phyloP scores from a whole-genome alignment of 2,888 invertebrate genomes.

The Cosmorhoe ocellata region DNA sequence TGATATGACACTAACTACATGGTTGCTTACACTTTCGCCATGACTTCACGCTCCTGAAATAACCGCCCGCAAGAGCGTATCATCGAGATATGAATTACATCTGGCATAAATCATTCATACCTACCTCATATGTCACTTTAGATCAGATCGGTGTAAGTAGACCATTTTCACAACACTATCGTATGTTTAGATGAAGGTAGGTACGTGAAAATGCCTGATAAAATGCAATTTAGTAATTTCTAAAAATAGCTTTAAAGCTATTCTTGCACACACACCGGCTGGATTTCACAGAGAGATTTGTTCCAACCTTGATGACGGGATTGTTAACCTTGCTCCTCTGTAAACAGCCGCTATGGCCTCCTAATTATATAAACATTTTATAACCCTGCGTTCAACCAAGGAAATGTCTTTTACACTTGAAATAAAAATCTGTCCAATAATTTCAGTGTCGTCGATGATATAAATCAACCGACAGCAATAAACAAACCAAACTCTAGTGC shows the following conservation, averaged over 20 bases:
- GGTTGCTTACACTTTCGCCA: constrained; percentile 69
- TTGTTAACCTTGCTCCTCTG: constrained; percentile 70
- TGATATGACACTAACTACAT: constrained; percentile 72
- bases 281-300: constrained; percentile 62
- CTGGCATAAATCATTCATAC: constrained; percentile 9
- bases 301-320: constrained; percentile 76
- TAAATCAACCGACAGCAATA: not conserved
- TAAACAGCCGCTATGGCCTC: constrained; percentile 63
- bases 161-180: constrained; percentile 1
- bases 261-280: constrained; percentile 53
- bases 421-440: no score
- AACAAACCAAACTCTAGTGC: constrained; percentile 3
- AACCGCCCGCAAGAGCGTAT: constrained; percentile 43
- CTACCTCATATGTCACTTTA: not conserved
- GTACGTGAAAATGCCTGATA: constrained; percentile 9
- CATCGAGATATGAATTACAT: constrained; percentile 15
- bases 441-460: no score
- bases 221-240: constrained; percentile 26
- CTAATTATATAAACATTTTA: constrained; percentile 48
- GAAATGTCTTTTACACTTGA: not conserved
- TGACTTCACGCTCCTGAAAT: constrained; percentile 76
- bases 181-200: no score
- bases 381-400: constrained; percentile 37
- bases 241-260: constrained; percentile 51
- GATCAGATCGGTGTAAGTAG: not conserved